Evolutionary conservation across 2,888 invertebrate species (phyloP).

Genomic region (Acronicta alni): DNA sequence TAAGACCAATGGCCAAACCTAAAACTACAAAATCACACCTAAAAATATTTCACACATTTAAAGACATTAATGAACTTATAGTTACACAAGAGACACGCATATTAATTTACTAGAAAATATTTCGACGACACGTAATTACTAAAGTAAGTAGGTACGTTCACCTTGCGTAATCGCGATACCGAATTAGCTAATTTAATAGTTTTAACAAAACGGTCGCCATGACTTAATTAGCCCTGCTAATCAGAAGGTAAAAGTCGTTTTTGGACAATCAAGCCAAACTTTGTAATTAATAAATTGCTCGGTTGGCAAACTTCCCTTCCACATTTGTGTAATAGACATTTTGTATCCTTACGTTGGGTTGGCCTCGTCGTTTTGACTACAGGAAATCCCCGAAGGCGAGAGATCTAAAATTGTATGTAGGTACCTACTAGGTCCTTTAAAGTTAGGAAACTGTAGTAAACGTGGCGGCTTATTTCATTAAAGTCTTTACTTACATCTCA

Average conservation of each 20-base stretch:
- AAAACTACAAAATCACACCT: not conserved
- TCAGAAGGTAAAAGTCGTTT: conserved; percentile 54
- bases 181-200: conserved; percentile 62
- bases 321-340: conserved; percentile 37
- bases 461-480: not conserved
- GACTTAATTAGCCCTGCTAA: conserved; percentile 58
- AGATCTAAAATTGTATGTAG: conserved; percentile 38
- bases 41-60: conserved; percentile 16
- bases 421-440: no score
- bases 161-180: conserved; percentile 57
- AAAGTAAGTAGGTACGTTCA: conserved; percentile 39
- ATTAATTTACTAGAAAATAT: conserved; percentile 49
- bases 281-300: conserved; percentile 52
- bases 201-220: conserved; percentile 52
- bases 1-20: no score
- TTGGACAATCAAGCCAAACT: conserved; percentile 44
- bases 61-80: conserved; percentile 46
- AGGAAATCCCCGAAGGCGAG: conserved; percentile 41
- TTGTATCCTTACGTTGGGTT: conserved; percentile 32
- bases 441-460: conserved; percentile 7
- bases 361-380: conserved; percentile 34
- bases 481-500: conserved; percentile 2
- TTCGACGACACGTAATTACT: conserved; percentile 43
- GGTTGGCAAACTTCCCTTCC: conserved; percentile 38
- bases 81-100: conserved; percentile 53